Conservation (phyloP, 2,113 vertebrate genomes). For the Parus major region DNA sequence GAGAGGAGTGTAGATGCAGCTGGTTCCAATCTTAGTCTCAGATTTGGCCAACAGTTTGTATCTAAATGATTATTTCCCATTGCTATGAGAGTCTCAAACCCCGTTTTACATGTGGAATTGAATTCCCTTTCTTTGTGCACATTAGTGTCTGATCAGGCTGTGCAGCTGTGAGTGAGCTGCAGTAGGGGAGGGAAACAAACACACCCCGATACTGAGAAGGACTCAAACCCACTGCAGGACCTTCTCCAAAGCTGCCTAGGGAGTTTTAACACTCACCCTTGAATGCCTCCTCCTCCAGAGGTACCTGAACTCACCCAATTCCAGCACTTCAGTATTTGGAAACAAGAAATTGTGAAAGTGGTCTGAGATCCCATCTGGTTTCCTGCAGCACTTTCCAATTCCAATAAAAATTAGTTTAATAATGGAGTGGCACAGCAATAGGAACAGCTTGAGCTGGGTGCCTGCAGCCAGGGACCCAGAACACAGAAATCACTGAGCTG, state of each 20-base stretch:
- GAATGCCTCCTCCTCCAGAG: background rate
- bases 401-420: background rate
- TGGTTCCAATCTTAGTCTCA: background rate
- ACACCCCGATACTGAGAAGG: rapidly evolving
- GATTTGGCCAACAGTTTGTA: background rate
- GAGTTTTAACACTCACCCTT: background rate
- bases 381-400: background rate
- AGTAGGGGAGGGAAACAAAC: background rate
- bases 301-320: rapidly evolving
- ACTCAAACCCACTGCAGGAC: background rate
- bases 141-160: background rate
- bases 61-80: background rate
- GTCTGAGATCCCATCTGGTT: background rate
- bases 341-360: background rate
- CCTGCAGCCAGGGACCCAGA: background rate
- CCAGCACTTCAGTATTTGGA: background rate
- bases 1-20: background rate
- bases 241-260: background rate
- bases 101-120: background rate
- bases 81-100: rapidly evolving
- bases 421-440: background rate
- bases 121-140: background rate
- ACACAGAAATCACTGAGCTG: background rate
- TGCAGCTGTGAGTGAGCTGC: background rate
- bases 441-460: background rate